Evolutionary conservation across 2,113 vertebrate species (phyloP).

Genomic region (Corythoichthys haematopterus): DNA sequence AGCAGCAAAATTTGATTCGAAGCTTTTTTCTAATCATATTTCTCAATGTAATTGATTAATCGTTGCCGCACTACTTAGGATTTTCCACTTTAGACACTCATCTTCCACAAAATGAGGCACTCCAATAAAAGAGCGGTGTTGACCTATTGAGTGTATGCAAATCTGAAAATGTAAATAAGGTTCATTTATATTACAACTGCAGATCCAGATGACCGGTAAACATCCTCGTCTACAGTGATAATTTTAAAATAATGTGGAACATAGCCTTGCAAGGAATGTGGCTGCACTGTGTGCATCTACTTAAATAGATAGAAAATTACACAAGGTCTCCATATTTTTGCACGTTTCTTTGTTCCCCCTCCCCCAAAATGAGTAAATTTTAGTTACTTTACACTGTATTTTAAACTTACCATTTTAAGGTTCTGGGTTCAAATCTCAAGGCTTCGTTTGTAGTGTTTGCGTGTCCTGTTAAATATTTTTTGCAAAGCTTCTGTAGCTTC

Average conservation of each 20-base stretch:
- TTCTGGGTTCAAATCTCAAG: not conserved
- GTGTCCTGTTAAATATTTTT: not conserved
- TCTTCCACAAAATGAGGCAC: no score
- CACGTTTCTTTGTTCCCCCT: not conserved
- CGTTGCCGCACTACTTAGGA: no score
- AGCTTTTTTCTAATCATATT: no score
- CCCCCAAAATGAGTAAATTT: not conserved
- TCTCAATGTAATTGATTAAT: no score
- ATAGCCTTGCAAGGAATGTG: constrained; percentile 30
- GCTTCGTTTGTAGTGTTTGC: not conserved
- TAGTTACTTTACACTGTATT: not conserved
- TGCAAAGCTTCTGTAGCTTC: not conserved
- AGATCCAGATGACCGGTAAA: not conserved
- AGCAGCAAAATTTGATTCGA: no score
- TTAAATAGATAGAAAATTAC: not conserved
- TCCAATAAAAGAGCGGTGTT: no score
- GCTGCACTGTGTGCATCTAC: constrained; percentile 14
- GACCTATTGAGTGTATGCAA: no score
- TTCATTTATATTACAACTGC: not conserved
- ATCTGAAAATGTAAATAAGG: no score
- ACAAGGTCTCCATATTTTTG: no score
- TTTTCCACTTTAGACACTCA: no score
- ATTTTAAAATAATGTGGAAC: constrained; percentile 11
- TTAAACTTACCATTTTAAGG: no score
- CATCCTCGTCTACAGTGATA: not conserved